Evolutionary conservation across 1,140 invertebrate species (phyloP).

Genomic region (Hydropsyche tenuis): DNA sequence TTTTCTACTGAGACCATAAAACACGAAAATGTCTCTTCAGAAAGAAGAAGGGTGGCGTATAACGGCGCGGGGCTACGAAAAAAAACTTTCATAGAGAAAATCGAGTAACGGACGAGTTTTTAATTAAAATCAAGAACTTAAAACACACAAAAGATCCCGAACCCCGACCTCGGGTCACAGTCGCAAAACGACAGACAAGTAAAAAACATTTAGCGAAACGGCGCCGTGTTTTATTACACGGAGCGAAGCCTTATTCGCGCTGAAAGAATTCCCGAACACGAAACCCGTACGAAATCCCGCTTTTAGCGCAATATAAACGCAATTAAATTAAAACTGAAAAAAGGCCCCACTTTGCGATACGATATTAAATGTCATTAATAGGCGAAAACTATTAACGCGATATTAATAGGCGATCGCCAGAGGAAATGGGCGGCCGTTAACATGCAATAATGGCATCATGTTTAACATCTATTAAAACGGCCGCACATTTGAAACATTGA

Average conservation of each 20-base stretch:
- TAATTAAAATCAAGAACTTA: constrained; percentile 19
- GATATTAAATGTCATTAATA: too few species aligned
- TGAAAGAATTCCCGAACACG: too few species aligned
- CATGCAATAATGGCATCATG: constrained; percentile 13
- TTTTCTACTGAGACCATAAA: constrained; percentile 1
- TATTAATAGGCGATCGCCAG: constrained; percentile 2
- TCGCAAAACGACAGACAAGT: not conserved
- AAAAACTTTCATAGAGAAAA: constrained; percentile 3
- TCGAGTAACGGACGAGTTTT: constrained; percentile 13
- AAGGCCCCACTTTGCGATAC: too few species aligned
- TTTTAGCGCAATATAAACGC: too few species aligned
- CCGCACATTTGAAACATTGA: constrained; percentile 6
- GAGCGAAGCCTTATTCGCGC: too few species aligned
- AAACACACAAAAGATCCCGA: constrained; percentile 3
- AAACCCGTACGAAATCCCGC: too few species aligned
- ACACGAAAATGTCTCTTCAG: not conserved
- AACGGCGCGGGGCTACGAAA: not conserved
- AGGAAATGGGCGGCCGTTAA: not conserved
- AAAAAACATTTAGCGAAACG: not conserved
- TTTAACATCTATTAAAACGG: constrained; percentile 8
- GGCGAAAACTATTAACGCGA: not conserved
- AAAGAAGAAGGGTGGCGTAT: not conserved
- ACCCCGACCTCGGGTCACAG: not conserved
- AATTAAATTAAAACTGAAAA: too few species aligned
- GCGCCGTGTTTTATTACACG: not conserved